Percentiles rank a stretch among this genome's conserved stretches.
These are phyloP conservation scores for Mormyrops attenuatus DNA, from an alignment of 2,797 vertebrate species.

Conservation along the genomic window DNA sequence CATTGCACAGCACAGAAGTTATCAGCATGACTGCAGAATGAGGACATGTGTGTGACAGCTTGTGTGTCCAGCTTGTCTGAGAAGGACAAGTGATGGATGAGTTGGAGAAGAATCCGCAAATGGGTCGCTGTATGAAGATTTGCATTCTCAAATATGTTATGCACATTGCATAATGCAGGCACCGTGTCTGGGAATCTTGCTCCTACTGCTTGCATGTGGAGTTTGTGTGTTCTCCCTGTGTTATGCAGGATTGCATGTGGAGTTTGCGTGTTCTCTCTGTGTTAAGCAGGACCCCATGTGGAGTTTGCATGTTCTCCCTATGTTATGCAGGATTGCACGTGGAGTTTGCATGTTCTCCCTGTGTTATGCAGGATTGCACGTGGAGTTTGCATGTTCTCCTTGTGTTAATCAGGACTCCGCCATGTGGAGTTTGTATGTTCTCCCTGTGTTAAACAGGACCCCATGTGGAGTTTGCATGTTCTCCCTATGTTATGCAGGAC, in stretches of 20 bases:
- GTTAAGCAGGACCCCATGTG: too few relatives aligned
- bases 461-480: too few relatives aligned
- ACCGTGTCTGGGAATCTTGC: neutral
- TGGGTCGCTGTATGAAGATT: neutral
- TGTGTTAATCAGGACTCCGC: too few relatives aligned
- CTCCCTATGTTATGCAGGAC: too few relatives aligned
- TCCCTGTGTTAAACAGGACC: too few relatives aligned
- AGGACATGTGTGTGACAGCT: neutral
- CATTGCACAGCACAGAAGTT: neutral
- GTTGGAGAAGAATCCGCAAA: neutral
- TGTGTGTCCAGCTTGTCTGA: neutral
- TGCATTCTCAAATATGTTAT: neutral
- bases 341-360: too few relatives aligned
- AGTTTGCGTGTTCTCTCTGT: neutral
- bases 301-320: neutral
- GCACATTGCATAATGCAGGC: neutral
- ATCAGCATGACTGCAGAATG: neutral
- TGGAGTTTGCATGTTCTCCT: too few relatives aligned
- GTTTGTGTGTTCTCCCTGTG: neutral
- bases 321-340: too few relatives aligned
- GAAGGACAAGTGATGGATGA: neutral
- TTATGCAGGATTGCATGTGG: neutral
- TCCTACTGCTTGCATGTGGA: neutral
- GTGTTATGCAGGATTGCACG: too few relatives aligned
- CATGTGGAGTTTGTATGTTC: too few relatives aligned